phyloP scores from a whole-genome alignment of 2,888 invertebrate genomes.

The Latrodectus elegans region DNA sequence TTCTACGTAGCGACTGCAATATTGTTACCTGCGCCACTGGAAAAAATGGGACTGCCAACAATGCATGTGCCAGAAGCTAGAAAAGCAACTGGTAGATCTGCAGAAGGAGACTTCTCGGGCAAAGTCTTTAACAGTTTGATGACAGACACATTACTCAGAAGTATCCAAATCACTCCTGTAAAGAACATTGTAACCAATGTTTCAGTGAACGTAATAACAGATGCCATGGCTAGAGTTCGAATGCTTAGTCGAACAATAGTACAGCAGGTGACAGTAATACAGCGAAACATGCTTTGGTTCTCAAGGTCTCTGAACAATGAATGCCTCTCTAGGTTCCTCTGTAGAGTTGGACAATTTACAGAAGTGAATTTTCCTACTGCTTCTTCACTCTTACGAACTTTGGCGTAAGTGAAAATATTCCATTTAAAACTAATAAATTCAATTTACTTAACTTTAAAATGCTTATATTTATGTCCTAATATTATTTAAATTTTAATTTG shows the following conservation, averaged over 20 bases:
- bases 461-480: too few relatives aligned
- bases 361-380: constrained; percentile 49
- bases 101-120: background rate
- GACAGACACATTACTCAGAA: constrained; percentile 43
- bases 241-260: constrained; percentile 27
- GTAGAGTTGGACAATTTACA: constrained; percentile 57
- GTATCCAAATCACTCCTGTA: constrained; percentile 57
- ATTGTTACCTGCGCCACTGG: constrained; percentile 28
- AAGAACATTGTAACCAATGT: constrained; percentile 61
- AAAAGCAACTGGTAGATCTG: constrained; percentile 27
- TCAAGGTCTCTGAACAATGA: constrained; percentile 36
- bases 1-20: constrained; percentile 53
- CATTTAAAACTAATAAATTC: too few relatives aligned
- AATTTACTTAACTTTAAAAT: too few relatives aligned
- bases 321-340: constrained; percentile 48
- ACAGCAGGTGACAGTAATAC: constrained; percentile 31
- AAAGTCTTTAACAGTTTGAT: constrained; percentile 41
- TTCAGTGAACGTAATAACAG: constrained; percentile 36
- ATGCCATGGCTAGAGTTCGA: constrained; percentile 35
- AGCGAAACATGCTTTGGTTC: constrained; percentile 37
- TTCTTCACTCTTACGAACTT: constrained; percentile 34
- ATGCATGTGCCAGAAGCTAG: constrained; percentile 9
- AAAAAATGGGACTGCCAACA: constrained; percentile 29
- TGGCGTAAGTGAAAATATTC: constrained; percentile 38
- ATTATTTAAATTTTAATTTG: too few relatives aligned